Base-by-base conservation (phyloP, 2,113 vertebrate species). In the Colius striatus region DNA sequence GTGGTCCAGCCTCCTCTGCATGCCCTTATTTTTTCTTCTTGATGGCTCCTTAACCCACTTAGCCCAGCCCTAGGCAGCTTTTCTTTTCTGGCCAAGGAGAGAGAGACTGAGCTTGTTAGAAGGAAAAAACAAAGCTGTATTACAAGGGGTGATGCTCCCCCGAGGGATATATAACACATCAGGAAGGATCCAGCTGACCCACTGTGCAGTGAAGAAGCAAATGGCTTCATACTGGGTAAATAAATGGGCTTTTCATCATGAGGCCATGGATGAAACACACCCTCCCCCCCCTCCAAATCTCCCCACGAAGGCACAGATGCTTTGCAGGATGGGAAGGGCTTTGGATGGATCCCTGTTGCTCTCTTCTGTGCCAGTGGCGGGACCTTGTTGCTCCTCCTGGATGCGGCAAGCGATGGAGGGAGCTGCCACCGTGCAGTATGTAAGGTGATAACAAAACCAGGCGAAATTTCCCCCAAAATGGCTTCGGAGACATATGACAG, bases 11-110 rank as follows among this genome's bases (percentile, higher is more conserved):
- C 55, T 89, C 87, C 87, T 63, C 87, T 32, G 21, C 72, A 1
- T 26, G 86, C 55, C 95, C 91, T 95, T 76, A 1, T 84, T 95
- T 96, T 63, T 84, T 14, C 65, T 22, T 71, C 86, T 30, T 36
- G 71, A 47, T 4, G 6, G 57, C 53, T 95, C 87, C 95, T 84
- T 94, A 92, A 92, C 87, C 89, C 92, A 79, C 85, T 96, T 91
- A 87, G 81, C 90, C 84, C 63, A 63, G 61, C 72, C 51, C 55
- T 10, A 23, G 27, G 83, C 23, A 26, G 67, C 20, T 53, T 81
- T 60, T 81, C 55, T 61, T 55, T 63, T 55, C 48, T 10, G 19
- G 72, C 79, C 89, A 32, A 53, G 16, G 23, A 22, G 12, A 78
- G 21, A 47, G 43, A 78, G 63, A 38, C 2, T 3, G 83, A 92